Percentiles rank a stretch among this genome's conserved stretches.
phyloP scores from a whole-genome alignment of 2,113 vertebrate genomes.

The Apteryx owenii region DNA sequence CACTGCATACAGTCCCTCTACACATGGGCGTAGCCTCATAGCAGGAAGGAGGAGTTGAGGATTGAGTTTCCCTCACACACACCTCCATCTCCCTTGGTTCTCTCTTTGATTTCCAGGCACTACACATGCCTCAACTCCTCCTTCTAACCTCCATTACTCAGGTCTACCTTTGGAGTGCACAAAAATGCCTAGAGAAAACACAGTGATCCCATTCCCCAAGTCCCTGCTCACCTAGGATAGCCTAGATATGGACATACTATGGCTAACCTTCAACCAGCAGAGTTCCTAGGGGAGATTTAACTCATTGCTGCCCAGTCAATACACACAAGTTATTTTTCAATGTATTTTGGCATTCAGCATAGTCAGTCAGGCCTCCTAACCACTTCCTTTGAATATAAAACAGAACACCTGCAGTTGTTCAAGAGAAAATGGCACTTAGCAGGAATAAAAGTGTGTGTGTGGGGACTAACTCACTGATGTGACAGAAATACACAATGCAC shows the following conservation, averaged over 20 bases:
- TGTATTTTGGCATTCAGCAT: background rate
- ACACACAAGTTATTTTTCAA: background rate
- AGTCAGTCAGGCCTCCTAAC: background rate
- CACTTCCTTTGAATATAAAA: background rate
- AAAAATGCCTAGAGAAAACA: background rate
- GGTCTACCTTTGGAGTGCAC: no score
- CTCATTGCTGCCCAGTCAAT: background rate
- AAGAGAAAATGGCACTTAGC: background rate
- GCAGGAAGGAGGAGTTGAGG: background rate
- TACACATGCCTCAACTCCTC: background rate
- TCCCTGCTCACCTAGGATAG: background rate
- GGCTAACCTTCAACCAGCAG: background rate
- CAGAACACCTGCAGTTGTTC: background rate
- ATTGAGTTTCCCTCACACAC: background rate
- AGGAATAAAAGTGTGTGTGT: background rate
- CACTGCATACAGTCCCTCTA: background rate
- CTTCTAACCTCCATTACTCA: background rate
- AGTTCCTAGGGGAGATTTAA: background rate
- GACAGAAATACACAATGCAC: background rate
- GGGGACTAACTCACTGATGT: background rate
- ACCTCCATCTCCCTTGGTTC: background rate
- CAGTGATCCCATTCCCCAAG: background rate
- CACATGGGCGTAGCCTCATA: fast-evolving
- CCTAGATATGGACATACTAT: fast-evolving
- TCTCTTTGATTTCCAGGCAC: background rate